Percentiles rank a stretch among this genome's conserved stretches.
These are phyloP conservation scores for Hipparchia sbordonii DNA, from an alignment of 2,888 invertebrate species.

Conservation along the genomic window DNA sequence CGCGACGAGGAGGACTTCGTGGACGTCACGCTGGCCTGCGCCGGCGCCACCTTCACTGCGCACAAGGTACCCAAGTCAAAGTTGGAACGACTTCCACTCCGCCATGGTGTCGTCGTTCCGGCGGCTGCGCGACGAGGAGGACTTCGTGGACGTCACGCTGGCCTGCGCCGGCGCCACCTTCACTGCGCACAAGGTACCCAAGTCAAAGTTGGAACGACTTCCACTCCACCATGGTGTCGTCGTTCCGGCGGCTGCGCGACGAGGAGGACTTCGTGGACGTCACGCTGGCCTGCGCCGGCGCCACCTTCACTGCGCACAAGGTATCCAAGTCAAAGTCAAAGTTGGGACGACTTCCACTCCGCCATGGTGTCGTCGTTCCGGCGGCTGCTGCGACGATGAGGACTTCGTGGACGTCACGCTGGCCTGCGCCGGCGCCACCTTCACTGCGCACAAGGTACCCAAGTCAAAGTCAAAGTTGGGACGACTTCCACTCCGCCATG, in stretches of 20 bases:
- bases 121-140: slow-evolving; percentile 93
- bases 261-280: slow-evolving; percentile 97
- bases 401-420: slow-evolving; percentile 97
- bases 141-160: slow-evolving; percentile 96
- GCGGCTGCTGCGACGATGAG: slow-evolving; percentile 92
- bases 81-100: slow-evolving; percentile 97
- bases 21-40: slow-evolving; percentile 96
- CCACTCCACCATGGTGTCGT: slow-evolving; percentile 94
- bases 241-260: slow-evolving; percentile 93
- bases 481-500: slow-evolving; percentile 96
- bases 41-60: slow-evolving; percentile 93
- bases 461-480: slow-evolving; percentile 93
- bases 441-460: slow-evolving; percentile 92
- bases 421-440: slow-evolving; percentile 94
- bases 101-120: slow-evolving; percentile 95
- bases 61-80: slow-evolving; percentile 88
- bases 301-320: slow-evolving; percentile 95
- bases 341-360: slow-evolving; percentile 97
- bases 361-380: slow-evolving; percentile 95
- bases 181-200: slow-evolving; percentile 89
- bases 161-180: slow-evolving; percentile 95
- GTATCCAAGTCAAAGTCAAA: slow-evolving; percentile 76
- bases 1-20: slow-evolving; percentile 96
- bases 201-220: slow-evolving; percentile 91
- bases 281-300: slow-evolving; percentile 94